Evolutionary conservation across 2,113 vertebrate genomes (phyloP).

Genomic region (Chamaea fasciata): DNA sequence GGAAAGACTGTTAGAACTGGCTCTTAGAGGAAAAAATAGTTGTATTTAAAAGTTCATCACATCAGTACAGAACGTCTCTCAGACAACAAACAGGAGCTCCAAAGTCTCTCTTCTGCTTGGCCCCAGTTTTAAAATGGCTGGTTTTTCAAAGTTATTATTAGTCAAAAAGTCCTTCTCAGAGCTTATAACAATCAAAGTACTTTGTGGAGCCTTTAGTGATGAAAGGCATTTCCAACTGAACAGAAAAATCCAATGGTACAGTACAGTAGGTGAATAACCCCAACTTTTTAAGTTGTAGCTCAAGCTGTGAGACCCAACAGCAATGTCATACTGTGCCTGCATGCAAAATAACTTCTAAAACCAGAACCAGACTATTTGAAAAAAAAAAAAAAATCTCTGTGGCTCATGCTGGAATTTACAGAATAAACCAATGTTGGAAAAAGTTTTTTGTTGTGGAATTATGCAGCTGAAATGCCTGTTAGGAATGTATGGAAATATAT

Average conservation of each 20-base stretch:
- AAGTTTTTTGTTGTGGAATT: slow-evolving; percentile 21
- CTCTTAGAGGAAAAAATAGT: not conserved
- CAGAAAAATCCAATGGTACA: not conserved
- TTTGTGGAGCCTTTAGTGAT: not conserved
- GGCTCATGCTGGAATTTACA: slow-evolving; percentile 24
- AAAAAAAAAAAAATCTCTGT: no score
- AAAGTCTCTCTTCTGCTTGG: not conserved
- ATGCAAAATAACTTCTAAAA: not conserved
- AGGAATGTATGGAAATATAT: slow-evolving; percentile 18
- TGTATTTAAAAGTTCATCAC: not conserved
- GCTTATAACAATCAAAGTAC: not conserved
- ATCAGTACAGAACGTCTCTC: not conserved
- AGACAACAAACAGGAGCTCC: not conserved
- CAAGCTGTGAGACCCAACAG: slow-evolving; percentile 22
- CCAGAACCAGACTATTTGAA: not conserved
- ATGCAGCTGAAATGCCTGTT: not conserved
- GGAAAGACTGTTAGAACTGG: not conserved
- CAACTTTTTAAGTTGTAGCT: not conserved
- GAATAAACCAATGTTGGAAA: not conserved
- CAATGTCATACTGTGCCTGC: not conserved
- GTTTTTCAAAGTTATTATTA: not conserved
- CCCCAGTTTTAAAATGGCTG: not conserved
- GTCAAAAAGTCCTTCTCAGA: not conserved
- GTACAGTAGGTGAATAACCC: slow-evolving; percentile 29
- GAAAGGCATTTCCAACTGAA: slow-evolving; percentile 1